These are phyloP conservation scores for Drosophila pandora DNA, from an alignment of 1,140 invertebrate genomes.

Conservation along the genomic window DNA sequence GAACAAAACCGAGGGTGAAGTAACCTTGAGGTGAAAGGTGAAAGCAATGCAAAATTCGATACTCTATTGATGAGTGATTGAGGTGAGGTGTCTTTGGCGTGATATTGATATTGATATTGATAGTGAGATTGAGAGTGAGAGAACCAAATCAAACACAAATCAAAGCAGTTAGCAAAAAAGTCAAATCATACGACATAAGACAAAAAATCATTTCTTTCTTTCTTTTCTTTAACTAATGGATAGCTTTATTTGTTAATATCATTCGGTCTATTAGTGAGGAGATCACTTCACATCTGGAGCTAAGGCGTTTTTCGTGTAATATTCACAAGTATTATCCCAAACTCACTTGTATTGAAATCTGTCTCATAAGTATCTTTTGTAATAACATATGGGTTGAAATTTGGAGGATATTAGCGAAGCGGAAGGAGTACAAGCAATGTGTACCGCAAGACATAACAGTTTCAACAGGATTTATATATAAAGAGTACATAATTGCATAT, in stretches of 20 bases:
- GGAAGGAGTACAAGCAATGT: conserved; percentile 58
- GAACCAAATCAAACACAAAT: conserved; percentile 71
- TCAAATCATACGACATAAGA: conserved; percentile 70
- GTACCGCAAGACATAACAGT: conserved; percentile 61
- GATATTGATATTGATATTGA: conserved; percentile 4
- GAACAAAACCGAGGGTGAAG: conserved; percentile 39
- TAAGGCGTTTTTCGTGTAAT: conserved; percentile 34
- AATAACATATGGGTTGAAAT: conserved; percentile 66
- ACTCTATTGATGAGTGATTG: conserved; percentile 5
- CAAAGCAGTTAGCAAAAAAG: conserved; percentile 71
- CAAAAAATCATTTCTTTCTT: conserved; percentile 71
- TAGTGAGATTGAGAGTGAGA: conserved; percentile 55
- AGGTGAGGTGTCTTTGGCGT: conserved; percentile 6
- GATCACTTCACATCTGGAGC: conserved; percentile 41
- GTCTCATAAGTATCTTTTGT: conserved; percentile 84
- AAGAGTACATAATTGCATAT: conserved; percentile 31
- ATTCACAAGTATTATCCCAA: conserved; percentile 83
- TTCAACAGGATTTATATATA: conserved; percentile 30
- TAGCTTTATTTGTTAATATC: conserved; percentile 26
- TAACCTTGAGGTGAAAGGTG: conserved; percentile 23
- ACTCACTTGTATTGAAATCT: conserved; percentile 83
- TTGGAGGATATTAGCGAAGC: conserved; percentile 49
- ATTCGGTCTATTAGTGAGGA: conserved; percentile 43
- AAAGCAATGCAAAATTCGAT: conserved; percentile 3
- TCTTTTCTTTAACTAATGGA: conserved; percentile 31